Percentiles rank a stretch among this genome's conserved stretches.
phyloP scores from a whole-genome alignment of 2,888 invertebrate genomes.

The Hermaeophaga mercurialis region DNA sequence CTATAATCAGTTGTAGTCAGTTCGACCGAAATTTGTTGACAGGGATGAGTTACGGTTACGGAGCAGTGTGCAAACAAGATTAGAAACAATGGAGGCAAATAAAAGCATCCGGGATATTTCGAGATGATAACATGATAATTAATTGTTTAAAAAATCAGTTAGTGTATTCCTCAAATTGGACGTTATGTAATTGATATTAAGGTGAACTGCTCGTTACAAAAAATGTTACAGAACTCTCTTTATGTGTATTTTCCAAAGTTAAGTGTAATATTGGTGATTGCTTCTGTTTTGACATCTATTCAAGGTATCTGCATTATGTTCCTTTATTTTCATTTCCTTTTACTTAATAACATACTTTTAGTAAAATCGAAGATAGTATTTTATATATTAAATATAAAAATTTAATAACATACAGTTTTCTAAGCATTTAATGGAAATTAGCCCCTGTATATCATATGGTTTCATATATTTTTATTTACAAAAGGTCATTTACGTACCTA shows the following conservation, averaged over 20 bases:
- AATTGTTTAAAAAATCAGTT: constrained; percentile 11
- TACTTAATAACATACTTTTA: constrained; percentile 9
- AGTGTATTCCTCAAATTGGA: constrained; percentile 28
- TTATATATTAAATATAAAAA: neutral
- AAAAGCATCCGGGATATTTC: constrained; percentile 1
- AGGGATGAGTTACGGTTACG: neutral
- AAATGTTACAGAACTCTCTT: constrained; percentile 46
- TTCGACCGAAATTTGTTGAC: too few species aligned
- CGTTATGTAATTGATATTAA: constrained; percentile 30
- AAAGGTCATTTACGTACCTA: constrained; percentile 10
- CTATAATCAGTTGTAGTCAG: too few species aligned
- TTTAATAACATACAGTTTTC: neutral
- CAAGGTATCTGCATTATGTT: constrained; percentile 35
- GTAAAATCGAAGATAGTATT: neutral
- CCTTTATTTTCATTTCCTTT: constrained; percentile 25
- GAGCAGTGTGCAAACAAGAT: neutral
- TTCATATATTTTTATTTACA: neutral
- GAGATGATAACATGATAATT: constrained; percentile 16
- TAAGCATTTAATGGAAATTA: neutral
- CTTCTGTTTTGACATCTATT: constrained; percentile 50
- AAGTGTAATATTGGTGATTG: constrained; percentile 48
- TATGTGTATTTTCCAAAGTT: constrained; percentile 40
- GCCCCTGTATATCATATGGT: neutral
- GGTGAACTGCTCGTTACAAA: constrained; percentile 32
- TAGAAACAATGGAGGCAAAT: constrained; percentile 22